Evolutionary conservation across 2,888 invertebrate species (phyloP).

Genomic region (Acronicta aceris): DNA sequence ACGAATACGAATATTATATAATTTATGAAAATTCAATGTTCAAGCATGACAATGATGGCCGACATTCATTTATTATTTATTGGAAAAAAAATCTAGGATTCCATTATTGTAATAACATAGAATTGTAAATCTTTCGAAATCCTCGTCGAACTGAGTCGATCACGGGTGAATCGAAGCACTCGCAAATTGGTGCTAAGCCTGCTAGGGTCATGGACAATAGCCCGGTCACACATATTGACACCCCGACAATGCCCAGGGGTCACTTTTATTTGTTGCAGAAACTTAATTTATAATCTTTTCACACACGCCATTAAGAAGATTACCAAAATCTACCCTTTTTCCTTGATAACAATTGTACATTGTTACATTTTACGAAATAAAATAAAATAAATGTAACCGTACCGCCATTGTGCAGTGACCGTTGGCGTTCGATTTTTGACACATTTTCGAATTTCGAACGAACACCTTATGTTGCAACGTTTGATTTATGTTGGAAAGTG

Average conservation of each 20-base stretch:
- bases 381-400: slow-evolving; percentile 85
- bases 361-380: slow-evolving; percentile 84
- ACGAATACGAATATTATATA: too few relatives aligned
- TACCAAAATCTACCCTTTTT: slow-evolving; percentile 88
- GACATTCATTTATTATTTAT: slow-evolving; percentile 15
- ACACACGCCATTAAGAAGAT: slow-evolving; percentile 89
- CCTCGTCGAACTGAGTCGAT: slow-evolving; percentile 67
- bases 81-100: slow-evolving; percentile 52
- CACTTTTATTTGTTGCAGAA: slow-evolving; percentile 89
- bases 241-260: slow-evolving; percentile 87
- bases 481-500: slow-evolving; percentile 85
- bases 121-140: slow-evolving; percentile 74
- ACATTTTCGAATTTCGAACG: slow-evolving; percentile 84
- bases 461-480: slow-evolving; percentile 78
- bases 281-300: slow-evolving; percentile 90
- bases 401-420: slow-evolving; percentile 78
- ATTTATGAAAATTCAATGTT: slow-evolving; percentile 1
- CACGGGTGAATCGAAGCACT: slow-evolving; percentile 79
- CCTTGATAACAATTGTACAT: slow-evolving; percentile 86
- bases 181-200: slow-evolving; percentile 86
- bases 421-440: slow-evolving; percentile 83
- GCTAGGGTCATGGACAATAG: slow-evolving; percentile 85
- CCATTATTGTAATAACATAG: slow-evolving; percentile 67
- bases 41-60: slow-evolving; percentile 12
- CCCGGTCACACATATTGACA: slow-evolving; percentile 89